Conservation (phyloP, 2,888 invertebrate genomes). For the Lathronympha strigana region DNA sequence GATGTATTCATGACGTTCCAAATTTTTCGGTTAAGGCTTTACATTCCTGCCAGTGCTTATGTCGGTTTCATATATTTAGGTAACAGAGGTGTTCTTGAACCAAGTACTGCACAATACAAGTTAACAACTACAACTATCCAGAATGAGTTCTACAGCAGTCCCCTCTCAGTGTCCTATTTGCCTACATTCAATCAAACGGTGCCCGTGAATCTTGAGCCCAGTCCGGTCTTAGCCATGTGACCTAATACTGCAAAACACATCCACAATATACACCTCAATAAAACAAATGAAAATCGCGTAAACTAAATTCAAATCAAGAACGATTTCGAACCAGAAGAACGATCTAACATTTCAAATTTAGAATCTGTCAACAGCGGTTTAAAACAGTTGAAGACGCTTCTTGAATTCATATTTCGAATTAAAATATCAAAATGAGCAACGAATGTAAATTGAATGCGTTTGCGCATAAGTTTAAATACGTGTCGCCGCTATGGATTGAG, state of each 20-base stretch:
- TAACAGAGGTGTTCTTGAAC: no score
- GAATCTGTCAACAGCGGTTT: not conserved
- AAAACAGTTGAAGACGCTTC: constrained; percentile 1
- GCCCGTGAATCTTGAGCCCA: constrained; percentile 72
- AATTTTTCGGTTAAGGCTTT: no score
- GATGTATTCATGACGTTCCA: no score
- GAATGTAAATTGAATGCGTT: constrained; percentile 65
- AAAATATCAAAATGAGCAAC: constrained; percentile 42
- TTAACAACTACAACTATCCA: no score
- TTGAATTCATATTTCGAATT: not conserved
- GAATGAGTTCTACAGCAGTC: constrained; percentile 44
- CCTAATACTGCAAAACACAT: constrained; percentile 16
- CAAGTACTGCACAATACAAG: no score
- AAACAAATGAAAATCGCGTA: not conserved
- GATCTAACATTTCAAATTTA: constrained; percentile 1
- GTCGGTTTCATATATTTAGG: no score
- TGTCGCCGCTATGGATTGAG: constrained; percentile 80
- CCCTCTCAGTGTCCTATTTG: constrained; percentile 62
- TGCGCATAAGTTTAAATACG: constrained; percentile 78
- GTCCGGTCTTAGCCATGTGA: constrained; percentile 42
- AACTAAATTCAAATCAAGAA: not conserved
- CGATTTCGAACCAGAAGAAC: no score
- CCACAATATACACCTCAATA: not conserved
- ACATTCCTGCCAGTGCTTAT: no score
- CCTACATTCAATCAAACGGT: constrained; percentile 66